A percentile compares a stretch with the other conserved stretches of the same genome.
Conservation (phyloP, 2,888 invertebrate genomes). For the Megalurothrips usitatus region DNA sequence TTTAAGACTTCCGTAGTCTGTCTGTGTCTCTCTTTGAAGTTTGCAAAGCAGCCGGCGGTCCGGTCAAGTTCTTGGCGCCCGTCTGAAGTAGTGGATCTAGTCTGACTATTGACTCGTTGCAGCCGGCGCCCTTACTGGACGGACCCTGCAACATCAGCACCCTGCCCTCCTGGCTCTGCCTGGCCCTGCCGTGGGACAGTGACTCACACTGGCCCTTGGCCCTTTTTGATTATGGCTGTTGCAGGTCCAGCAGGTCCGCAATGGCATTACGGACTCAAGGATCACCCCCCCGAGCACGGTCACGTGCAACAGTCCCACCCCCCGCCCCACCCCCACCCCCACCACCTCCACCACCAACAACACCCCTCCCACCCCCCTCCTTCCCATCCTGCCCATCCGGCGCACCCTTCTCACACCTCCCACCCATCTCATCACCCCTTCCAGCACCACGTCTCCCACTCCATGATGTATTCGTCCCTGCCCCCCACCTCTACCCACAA, state of each 20-base stretch:
- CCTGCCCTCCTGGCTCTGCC: slow-evolving; percentile 22
- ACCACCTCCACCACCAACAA: slow-evolving; percentile 47
- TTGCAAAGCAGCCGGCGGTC: slow-evolving; percentile 13
- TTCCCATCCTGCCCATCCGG: slow-evolving; percentile 49
- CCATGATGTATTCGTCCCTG: slow-evolving; percentile 48
- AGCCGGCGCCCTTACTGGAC: neutral
- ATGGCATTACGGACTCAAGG: slow-evolving; percentile 38
- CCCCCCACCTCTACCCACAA: slow-evolving; percentile 46
- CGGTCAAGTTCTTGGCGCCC: slow-evolving; percentile 24
- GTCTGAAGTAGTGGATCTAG: slow-evolving; percentile 8
- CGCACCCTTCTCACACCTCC: slow-evolving; percentile 50
- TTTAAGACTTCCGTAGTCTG: neutral
- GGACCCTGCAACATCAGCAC: neutral
- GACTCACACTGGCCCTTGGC: slow-evolving; percentile 17
- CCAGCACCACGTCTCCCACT: slow-evolving; percentile 38
- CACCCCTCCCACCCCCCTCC: slow-evolving; percentile 53
- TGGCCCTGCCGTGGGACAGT: slow-evolving; percentile 31
- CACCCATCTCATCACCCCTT: slow-evolving; percentile 43
- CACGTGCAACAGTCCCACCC: neutral
- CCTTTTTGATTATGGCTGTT: slow-evolving; percentile 36
- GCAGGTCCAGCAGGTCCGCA: slow-evolving; percentile 38
- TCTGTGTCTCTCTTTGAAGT: slow-evolving; percentile 8
- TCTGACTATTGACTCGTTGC: neutral
- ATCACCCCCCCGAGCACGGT: slow-evolving; percentile 34
- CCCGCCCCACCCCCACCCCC: slow-evolving; percentile 36